Evolutionary conservation across 2,113 vertebrate species (phyloP).

Genomic region (Sinocyclocheilus anshuiensis): DNA sequence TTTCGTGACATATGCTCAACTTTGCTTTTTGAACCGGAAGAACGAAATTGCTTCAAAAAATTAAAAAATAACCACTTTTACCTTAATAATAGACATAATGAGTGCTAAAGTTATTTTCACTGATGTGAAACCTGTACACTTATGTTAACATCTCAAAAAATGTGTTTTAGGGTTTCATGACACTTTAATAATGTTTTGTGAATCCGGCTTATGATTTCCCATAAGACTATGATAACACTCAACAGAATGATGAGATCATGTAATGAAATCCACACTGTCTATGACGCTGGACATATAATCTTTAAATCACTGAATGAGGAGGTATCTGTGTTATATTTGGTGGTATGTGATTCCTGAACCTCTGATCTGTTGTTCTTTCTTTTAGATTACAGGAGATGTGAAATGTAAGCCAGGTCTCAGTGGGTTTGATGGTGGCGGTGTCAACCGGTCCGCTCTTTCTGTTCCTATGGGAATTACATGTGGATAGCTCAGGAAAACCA

Average conservation of each 20-base stretch:
- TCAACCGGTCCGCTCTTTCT: background rate
- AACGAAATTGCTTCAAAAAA: too few species aligned
- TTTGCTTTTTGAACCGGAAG: too few species aligned
- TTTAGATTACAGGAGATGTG: conserved; percentile 4
- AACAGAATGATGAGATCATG: background rate
- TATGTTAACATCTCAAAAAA: too few species aligned
- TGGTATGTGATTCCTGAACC: conserved; percentile 3
- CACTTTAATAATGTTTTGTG: background rate
- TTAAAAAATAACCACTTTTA: too few species aligned
- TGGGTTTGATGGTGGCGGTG: background rate
- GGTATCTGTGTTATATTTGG: background rate
- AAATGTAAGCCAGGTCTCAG: conserved; percentile 1
- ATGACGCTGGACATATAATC: background rate
- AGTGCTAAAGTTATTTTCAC: too few species aligned
- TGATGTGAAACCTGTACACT: too few species aligned
- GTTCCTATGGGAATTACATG: background rate
- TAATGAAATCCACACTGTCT: background rate
- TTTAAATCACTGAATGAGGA: background rate
- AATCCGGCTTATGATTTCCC: background rate
- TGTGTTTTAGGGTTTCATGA: too few species aligned
- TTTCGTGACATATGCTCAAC: too few species aligned
- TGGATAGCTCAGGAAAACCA: background rate
- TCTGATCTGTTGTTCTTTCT: background rate
- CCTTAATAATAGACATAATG: too few species aligned
- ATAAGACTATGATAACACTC: background rate